Base-by-base conservation (phyloP, 2,888 invertebrate species). In the Acleris literana region DNA sequence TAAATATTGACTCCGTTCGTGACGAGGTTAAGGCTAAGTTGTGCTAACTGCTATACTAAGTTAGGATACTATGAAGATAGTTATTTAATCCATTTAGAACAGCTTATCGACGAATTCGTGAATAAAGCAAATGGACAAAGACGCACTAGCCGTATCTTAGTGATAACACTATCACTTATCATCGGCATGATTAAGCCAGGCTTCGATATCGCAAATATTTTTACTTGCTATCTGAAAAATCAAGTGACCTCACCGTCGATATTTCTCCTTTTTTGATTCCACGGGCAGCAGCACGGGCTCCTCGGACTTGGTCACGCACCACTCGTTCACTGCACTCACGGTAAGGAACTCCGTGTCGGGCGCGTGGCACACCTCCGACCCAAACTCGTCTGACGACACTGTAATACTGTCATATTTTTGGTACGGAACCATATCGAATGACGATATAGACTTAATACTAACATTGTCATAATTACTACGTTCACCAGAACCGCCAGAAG, bases 251-350 rank as follows among this genome's bases (percentile, higher is more conserved):
- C 84, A 93, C 93, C 93, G 92, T 84, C 90, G 84, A 86, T 92
- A 92, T 82, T 93, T 93, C 79, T 92, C 92, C 83, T 90, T 91
- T 86, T 93, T 92, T 43, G 89, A 84, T 86, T 92, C 90, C 74
- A 88, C 85, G 68, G 87, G 90, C 75, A 91, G 77, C 75, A 88
- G 82, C 78, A 87, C 84, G 78, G 90, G 87, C 81, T 88, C 87
- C 70, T 79, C 76, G 64, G 90, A 86, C 80, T 89, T 88, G 73
- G 90, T 84, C 73, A 92, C 84, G 82, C 92, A 92, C 90, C 92
- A 93, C 78, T 92, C 92, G 80, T 92, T 92, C 81, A 92, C 91
- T 81, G 92, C 91, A 89, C 92, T 91, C 79, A 92, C 90, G 73
- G 91, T 91, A 68, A 91, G 84, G 75, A 90, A 90, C 77, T 92